Percentiles rank a stretch among this genome's conserved stretches.
Evolutionary conservation across 2,888 invertebrate species (phyloP).

Genomic region (Gisinianus flammeolus): DNA sequence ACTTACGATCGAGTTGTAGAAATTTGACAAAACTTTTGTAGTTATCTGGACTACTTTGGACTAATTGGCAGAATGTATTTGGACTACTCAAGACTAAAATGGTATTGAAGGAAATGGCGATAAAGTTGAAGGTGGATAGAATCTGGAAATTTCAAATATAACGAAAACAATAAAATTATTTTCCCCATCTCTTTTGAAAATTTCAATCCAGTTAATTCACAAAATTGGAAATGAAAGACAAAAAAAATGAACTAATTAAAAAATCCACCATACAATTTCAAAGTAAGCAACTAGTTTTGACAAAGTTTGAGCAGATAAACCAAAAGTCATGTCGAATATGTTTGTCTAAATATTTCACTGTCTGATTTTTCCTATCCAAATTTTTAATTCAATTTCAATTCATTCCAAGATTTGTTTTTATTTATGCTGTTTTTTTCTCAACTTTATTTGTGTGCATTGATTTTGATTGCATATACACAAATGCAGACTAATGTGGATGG

Average conservation of each 20-base stretch:
- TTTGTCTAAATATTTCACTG: background rate
- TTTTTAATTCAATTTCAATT: no score
- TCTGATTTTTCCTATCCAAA: no score
- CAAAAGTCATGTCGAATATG: background rate
- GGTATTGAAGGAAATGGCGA: slow-evolving; percentile 20
- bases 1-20: slow-evolving; percentile 23
- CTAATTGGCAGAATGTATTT: background rate
- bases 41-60: slow-evolving; percentile 1
- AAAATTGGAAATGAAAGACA: background rate
- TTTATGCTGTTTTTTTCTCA: no score
- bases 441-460: no score
- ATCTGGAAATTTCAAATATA: slow-evolving; percentile 6
- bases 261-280: slow-evolving; percentile 15
- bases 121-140: slow-evolving; percentile 26
- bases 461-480: background rate
- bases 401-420: no score
- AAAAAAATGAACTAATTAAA: background rate
- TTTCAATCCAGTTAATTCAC: no score
- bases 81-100: slow-evolving; percentile 19
- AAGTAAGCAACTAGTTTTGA: slow-evolving; percentile 25
- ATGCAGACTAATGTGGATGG: background rate
- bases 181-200: background rate
- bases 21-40: slow-evolving; percentile 28
- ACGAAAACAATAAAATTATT: background rate
- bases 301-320: background rate